Evolutionary conservation across 2,113 vertebrate genomes (phyloP).

Genomic region (Progne subis): DNA sequence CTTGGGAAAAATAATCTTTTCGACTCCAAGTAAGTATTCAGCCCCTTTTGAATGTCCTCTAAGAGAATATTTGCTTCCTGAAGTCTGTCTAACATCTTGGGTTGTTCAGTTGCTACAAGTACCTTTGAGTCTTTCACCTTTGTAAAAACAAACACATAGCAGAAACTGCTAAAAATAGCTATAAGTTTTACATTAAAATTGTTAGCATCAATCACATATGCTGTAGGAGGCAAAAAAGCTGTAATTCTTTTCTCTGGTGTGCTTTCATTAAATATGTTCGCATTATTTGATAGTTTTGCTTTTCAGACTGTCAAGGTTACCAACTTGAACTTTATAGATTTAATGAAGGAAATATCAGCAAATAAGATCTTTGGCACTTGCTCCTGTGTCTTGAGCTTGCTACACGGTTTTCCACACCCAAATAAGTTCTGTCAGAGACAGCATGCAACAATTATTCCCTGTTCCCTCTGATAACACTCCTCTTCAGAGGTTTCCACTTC

Average conservation of each 20-base stretch:
- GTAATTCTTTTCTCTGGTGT: background rate
- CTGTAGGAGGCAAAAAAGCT: background rate
- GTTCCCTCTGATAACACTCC: background rate
- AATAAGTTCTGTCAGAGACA: background rate
- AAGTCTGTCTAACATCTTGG: constrained; percentile 84
- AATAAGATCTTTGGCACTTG: background rate
- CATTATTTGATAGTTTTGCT: background rate
- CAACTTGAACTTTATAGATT: background rate
- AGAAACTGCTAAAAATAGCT: background rate
- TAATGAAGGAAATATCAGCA: background rate
- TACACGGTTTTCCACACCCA: background rate
- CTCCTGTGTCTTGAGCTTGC: background rate
- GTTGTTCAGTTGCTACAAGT: constrained; percentile 81
- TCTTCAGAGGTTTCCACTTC: background rate
- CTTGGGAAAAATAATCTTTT: constrained; percentile 86
- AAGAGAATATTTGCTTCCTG: constrained; percentile 84
- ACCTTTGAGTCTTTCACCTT: constrained; percentile 79
- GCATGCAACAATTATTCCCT: background rate
- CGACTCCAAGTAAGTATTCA: constrained; percentile 89
- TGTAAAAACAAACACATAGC: background rate
- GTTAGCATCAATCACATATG: background rate
- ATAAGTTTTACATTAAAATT: background rate
- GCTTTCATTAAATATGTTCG: background rate
- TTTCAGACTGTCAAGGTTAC: background rate
- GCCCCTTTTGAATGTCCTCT: constrained; percentile 85